phyloP scores from a whole-genome alignment of 2,888 invertebrate genomes.

The Patella pellucida region DNA sequence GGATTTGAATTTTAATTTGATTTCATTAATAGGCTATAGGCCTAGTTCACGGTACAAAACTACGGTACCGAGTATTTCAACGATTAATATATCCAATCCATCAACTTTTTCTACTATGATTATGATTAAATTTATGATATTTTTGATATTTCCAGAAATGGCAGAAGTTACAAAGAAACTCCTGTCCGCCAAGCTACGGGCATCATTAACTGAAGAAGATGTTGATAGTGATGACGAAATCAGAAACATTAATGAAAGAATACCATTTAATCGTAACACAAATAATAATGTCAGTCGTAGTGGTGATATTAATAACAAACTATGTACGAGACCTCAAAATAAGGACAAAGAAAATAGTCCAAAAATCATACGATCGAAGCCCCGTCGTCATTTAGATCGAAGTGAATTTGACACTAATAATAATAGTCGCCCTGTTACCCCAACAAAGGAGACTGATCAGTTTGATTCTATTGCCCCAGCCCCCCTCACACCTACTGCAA shows the following conservation, averaged over 20 bases:
- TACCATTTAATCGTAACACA: constrained; percentile 49
- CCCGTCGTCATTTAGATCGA: constrained; percentile 15
- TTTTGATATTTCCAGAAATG: constrained; percentile 44
- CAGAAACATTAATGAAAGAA: constrained; percentile 36
- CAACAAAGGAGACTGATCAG: constrained; percentile 28
- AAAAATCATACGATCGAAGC: constrained; percentile 18
- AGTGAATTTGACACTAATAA: constrained; percentile 32
- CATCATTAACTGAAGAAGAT: constrained; percentile 37
- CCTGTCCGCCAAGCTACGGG: constrained; percentile 40
- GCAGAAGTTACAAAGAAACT: constrained; percentile 41
- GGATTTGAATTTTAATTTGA: no score
- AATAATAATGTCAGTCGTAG: constrained; percentile 8
- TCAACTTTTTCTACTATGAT: no score
- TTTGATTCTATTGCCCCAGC: constrained; percentile 12
- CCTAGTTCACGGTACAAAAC: no score
- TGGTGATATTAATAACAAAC: neutral
- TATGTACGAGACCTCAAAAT: constrained; percentile 1
- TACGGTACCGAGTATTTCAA: no score
- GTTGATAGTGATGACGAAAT: constrained; percentile 46
- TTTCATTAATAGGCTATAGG: no score
- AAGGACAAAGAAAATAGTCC: constrained; percentile 32
- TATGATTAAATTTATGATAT: neutral
- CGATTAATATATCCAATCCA: no score
- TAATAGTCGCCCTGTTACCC: constrained; percentile 36
- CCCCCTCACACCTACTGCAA: constrained; percentile 78